Percentiles rank a stretch among this genome's conserved stretches.
These are phyloP conservation scores for Thunnus thynnus DNA, from an alignment of 2,113 vertebrate species.

Conservation along the genomic window DNA sequence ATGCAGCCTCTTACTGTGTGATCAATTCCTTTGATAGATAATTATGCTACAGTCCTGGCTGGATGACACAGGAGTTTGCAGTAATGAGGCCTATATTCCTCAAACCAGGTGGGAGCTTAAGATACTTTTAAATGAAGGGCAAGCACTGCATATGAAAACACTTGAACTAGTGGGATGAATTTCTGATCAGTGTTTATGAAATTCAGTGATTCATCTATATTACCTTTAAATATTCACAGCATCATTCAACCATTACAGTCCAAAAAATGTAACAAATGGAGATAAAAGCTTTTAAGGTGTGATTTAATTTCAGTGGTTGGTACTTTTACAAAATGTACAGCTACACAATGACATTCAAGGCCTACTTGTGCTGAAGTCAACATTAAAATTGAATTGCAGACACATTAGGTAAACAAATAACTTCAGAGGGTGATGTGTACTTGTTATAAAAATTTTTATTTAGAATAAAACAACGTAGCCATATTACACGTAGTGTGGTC, in stretches of 20 bases:
- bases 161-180: not conserved
- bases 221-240: conserved; percentile 4
- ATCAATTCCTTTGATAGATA: conserved; percentile 65
- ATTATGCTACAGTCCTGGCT: not conserved
- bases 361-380: too few relatives aligned
- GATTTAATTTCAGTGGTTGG: too few relatives aligned
- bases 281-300: too few relatives aligned
- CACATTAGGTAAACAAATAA: not conserved
- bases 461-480: conserved; percentile 89
- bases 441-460: conserved; percentile 89
- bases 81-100: conserved; percentile 39
- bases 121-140: conserved; percentile 18
- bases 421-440: not conserved
- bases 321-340: too few relatives aligned
- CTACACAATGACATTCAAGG: too few relatives aligned
- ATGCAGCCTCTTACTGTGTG: conserved; percentile 32
- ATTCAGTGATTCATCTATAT: conserved; percentile 1
- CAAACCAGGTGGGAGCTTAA: conserved; percentile 3
- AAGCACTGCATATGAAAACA: conserved; percentile 9
- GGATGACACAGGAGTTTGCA: conserved; percentile 19
- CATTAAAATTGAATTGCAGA: too few relatives aligned
- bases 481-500: conserved; percentile 88
- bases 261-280: too few relatives aligned
- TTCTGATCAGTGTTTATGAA: conserved; percentile 5
- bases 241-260: not conserved